Percentiles rank a stretch among this genome's conserved stretches.
Evolutionary conservation across 2,113 vertebrate species (phyloP).

Genomic region (Semnornis frantzii): DNA sequence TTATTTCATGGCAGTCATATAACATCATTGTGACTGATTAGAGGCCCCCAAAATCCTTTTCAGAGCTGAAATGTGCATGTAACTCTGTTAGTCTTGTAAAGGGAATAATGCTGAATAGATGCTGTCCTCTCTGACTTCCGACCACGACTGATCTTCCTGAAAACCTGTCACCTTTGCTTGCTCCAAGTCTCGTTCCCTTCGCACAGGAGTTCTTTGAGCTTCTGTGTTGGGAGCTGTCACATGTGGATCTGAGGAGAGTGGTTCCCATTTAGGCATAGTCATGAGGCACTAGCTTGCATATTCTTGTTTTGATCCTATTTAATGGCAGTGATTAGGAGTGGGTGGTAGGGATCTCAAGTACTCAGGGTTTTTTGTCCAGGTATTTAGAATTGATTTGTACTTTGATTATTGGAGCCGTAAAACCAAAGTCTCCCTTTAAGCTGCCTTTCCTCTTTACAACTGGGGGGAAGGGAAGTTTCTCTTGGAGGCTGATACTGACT

Average conservation of each 20-base stretch:
- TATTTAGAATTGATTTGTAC: background rate
- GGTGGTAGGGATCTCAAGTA: background rate
- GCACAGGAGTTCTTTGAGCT: background rate
- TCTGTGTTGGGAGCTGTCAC: background rate
- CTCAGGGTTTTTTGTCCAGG: background rate
- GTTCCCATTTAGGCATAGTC: background rate
- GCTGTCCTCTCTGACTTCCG: conserved; percentile 3
- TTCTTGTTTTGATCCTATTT: conserved; percentile 1
- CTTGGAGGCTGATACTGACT: conserved; percentile 6
- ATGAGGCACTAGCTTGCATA: background rate
- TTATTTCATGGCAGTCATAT: background rate
- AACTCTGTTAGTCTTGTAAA: background rate
- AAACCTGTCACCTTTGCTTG: background rate
- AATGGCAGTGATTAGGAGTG: background rate
- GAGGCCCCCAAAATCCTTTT: background rate
- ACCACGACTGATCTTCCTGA: background rate
- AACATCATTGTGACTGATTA: background rate
- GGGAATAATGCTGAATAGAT: background rate
- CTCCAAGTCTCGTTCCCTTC: background rate
- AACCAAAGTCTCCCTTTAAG: background rate
- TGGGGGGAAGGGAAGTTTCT: background rate
- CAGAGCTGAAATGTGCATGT: rapidly evolving
- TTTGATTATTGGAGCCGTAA: background rate
- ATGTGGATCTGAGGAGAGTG: rapidly evolving
- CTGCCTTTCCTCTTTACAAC: background rate